Evolutionary conservation across 2,888 invertebrate species (phyloP).

Genomic region (Phyto melanocephala): DNA sequence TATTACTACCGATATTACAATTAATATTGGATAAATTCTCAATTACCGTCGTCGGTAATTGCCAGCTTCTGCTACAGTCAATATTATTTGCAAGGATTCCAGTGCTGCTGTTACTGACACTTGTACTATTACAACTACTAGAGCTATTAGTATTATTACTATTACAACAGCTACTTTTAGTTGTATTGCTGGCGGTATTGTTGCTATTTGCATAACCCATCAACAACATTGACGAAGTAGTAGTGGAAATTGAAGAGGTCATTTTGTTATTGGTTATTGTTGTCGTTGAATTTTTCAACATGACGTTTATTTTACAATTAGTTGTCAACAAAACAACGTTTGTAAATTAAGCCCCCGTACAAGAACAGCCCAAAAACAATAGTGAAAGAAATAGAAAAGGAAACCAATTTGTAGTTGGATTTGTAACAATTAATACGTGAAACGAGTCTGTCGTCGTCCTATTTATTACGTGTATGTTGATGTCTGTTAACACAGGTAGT

Average conservation of each 20-base stretch:
- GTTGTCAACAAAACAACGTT: slow-evolving; percentile 31
- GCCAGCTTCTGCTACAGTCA: slow-evolving; percentile 70
- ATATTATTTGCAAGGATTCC: slow-evolving; percentile 36
- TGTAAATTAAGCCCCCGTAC: background rate
- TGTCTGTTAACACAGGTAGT: slow-evolving; percentile 19
- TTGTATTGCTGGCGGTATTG: slow-evolving; percentile 41
- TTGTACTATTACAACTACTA: slow-evolving; percentile 9
- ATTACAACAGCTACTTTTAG: background rate
- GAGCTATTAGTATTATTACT: background rate
- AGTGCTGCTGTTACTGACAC: background rate
- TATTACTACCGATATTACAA: slow-evolving; percentile 67
- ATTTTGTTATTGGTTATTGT: slow-evolving; percentile 10
- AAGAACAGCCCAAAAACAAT: background rate
- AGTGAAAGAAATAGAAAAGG: slow-evolving; percentile 33
- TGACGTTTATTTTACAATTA: slow-evolving; percentile 31
- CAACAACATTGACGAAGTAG: background rate
- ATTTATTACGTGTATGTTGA: slow-evolving; percentile 3
- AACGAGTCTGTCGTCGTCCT: slow-evolving; percentile 13
- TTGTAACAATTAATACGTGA: slow-evolving; percentile 37
- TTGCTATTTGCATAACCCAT: slow-evolving; percentile 16
- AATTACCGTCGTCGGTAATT: slow-evolving; percentile 77
- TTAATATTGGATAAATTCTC: slow-evolving; percentile 77
- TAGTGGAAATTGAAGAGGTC: background rate
- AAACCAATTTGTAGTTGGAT: slow-evolving; percentile 42
- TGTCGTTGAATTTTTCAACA: slow-evolving; percentile 64